A percentile compares a stretch with the other conserved stretches of the same genome.
phyloP scores from a whole-genome alignment of 1,140 invertebrate species.

The Scylla paramamosain region DNA sequence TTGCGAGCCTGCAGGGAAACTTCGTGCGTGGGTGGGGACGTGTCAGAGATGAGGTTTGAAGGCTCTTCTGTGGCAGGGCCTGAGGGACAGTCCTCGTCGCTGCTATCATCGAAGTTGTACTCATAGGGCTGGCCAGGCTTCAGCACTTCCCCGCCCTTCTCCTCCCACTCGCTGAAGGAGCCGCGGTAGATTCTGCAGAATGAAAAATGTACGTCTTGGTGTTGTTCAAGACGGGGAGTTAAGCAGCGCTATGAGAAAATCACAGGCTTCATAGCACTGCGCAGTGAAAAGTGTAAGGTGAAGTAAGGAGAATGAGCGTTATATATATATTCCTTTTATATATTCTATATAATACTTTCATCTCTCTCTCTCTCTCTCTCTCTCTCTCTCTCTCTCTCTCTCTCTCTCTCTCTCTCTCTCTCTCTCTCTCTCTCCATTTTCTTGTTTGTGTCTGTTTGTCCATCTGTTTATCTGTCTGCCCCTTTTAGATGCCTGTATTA shows the following conservation, averaged over 20 bases:
- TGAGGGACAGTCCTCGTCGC: background rate
- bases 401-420: constrained; percentile 3
- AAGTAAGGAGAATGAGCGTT: background rate
- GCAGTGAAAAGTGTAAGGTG: background rate
- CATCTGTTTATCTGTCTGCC: too few species aligned
- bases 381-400: background rate
- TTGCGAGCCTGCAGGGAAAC: background rate
- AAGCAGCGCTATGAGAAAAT: background rate
- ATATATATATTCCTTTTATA: too few species aligned
- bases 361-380: background rate
- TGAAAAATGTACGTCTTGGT: background rate
- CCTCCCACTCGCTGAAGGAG: constrained; percentile 70
- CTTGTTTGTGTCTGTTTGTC: too few species aligned
- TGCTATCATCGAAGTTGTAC: constrained; percentile 49
- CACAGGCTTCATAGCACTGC: background rate
- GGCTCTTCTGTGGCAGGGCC: background rate
- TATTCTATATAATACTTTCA: too few species aligned
- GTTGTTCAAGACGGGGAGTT: background rate
- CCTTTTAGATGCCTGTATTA: too few species aligned
- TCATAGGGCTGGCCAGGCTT: constrained; percentile 61
- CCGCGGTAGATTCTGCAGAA: constrained; percentile 60
- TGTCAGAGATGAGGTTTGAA: background rate
- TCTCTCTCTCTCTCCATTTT: background rate
- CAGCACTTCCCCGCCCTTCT: constrained; percentile 62
- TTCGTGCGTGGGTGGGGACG: background rate